Conservation (phyloP, 2,113 vertebrate species). For the Dipodomys merriami region DNA sequence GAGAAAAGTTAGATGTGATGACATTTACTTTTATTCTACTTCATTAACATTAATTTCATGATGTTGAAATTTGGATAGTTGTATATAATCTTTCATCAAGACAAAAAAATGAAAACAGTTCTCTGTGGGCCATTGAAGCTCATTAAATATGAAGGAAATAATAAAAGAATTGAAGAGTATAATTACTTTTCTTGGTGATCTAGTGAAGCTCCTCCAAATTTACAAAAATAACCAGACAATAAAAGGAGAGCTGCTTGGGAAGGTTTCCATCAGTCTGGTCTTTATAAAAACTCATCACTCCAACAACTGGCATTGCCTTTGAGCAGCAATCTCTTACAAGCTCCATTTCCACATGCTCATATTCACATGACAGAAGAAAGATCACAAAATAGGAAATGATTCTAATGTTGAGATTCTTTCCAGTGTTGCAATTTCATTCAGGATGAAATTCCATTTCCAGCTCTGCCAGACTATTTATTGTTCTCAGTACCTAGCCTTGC, state of each 20-base stretch:
- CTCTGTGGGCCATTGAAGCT: slow-evolving; percentile 2
- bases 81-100: slow-evolving; percentile 62
- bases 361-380: slow-evolving; percentile 6
- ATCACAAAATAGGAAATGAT: slow-evolving; percentile 29
- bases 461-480: background rate
- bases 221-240: background rate
- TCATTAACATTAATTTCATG: slow-evolving; percentile 84
- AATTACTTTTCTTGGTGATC: background rate
- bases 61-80: slow-evolving; percentile 72
- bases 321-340: background rate
- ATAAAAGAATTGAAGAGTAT: background rate
- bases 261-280: background rate
- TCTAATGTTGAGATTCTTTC: background rate
- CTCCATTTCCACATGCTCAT: background rate
- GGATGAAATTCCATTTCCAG: slow-evolving; percentile 23
- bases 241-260: background rate
- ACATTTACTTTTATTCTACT: slow-evolving; percentile 88
- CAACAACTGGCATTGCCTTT: background rate
- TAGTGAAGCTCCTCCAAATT: background rate
- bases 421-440: slow-evolving; percentile 36
- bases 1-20: slow-evolving; percentile 85
- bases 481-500: slow-evolving; percentile 38
- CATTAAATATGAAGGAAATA: background rate
- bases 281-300: background rate
- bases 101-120: slow-evolving; percentile 54